These are phyloP conservation scores for Sceloporus undulatus DNA, from an alignment of 2,113 vertebrate species.

Conservation along the genomic window DNA sequence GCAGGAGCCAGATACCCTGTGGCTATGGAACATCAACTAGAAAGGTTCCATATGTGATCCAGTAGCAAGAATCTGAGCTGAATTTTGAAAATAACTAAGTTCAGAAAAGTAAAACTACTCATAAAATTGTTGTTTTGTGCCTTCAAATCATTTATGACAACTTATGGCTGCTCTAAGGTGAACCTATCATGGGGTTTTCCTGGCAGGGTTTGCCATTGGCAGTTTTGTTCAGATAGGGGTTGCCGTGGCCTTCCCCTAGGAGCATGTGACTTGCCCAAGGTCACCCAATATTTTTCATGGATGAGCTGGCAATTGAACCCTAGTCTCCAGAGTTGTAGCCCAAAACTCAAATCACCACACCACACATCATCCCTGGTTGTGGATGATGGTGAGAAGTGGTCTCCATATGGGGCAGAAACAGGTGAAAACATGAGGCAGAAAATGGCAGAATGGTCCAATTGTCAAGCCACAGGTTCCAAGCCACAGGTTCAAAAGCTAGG, in stretches of 20 bases:
- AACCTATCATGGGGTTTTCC: too few species aligned
- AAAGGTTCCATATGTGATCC: rapidly evolving
- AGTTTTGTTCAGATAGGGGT: too few species aligned
- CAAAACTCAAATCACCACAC: too few species aligned
- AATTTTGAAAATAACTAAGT: constrained; percentile 15
- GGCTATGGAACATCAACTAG: constrained; percentile 47
- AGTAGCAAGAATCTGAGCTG: constrained; percentile 24
- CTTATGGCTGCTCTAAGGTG: too few species aligned
- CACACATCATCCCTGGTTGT: neutral
- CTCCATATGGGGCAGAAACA: neutral
- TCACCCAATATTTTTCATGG: too few species aligned
- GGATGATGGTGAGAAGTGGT: neutral
- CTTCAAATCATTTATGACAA: too few species aligned
- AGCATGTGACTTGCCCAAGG: too few species aligned
- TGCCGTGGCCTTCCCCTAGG: too few species aligned
- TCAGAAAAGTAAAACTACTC: constrained; percentile 52
- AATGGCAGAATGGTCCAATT: neutral
- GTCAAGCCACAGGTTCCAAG: neutral
- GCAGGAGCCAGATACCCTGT: constrained; percentile 1
- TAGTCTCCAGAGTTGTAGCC: too few species aligned
- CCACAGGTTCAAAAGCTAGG: neutral
- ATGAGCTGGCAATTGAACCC: too few species aligned
- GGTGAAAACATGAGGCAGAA: neutral
- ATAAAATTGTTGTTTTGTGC: neutral
- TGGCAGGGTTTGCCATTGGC: too few species aligned